These are phyloP conservation scores for Sternotherus odoratus DNA, from an alignment of 2,797 vertebrate genomes.

Conservation along the genomic window DNA sequence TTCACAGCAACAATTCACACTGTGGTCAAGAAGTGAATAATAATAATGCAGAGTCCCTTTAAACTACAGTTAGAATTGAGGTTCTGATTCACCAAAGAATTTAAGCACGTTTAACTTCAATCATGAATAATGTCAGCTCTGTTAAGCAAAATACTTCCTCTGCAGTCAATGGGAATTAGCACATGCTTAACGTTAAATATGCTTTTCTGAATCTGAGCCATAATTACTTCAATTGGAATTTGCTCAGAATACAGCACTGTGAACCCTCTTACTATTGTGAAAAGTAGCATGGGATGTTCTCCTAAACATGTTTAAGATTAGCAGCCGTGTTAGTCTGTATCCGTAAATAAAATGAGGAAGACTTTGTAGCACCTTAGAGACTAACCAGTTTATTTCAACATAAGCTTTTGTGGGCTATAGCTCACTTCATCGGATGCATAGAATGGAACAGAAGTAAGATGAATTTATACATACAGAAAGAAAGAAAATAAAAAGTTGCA, in stretches of 20 bases:
- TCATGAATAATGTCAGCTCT: not conserved
- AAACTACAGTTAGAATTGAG: not conserved
- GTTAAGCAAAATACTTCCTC: not conserved
- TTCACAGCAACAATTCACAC: not conserved
- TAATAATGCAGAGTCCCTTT: not conserved
- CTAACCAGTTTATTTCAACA: too few relatives aligned
- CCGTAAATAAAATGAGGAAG: too few relatives aligned
- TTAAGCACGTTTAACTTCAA: not conserved
- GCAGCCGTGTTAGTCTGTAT: too few relatives aligned
- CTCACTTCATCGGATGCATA: too few relatives aligned
- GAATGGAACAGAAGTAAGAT: too few relatives aligned
- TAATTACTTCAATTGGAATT: not conserved
- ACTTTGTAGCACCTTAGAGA: too few relatives aligned
- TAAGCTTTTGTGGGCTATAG: too few relatives aligned
- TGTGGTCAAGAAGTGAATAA: not conserved
- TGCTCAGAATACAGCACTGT: not conserved
- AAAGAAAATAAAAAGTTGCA: too few relatives aligned
- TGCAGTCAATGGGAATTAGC: not conserved
- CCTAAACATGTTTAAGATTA: too few relatives aligned
- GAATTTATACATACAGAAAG: too few relatives aligned
- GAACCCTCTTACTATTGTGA: not conserved
- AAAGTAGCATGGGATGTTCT: not conserved
- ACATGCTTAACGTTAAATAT: not conserved
- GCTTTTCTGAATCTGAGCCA: not conserved
- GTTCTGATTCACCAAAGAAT: not conserved